These are phyloP conservation scores for Acyrthosiphon pisum DNA, from an alignment of 1,140 invertebrate species.

Conservation along the genomic window DNA sequence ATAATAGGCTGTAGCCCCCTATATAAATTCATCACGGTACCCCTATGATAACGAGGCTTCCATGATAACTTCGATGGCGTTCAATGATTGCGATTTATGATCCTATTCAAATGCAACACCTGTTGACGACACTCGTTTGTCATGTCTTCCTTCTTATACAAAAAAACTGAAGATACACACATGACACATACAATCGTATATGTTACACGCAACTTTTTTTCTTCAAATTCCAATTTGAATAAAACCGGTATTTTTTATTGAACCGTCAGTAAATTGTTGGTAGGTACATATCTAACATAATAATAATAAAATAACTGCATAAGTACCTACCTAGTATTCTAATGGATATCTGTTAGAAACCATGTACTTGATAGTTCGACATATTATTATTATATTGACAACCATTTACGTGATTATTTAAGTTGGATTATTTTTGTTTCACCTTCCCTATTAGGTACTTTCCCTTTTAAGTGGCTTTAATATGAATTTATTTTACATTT, in stretches of 20 bases:
- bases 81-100: slow-evolving; percentile 12
- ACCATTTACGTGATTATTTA: background rate
- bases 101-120: background rate
- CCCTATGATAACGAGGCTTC: background rate
- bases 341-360: slow-evolving; percentile 33
- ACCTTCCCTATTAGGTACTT: slow-evolving; percentile 21
- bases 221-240: slow-evolving; percentile 15
- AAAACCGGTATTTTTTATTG: slow-evolving; percentile 46
- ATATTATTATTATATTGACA: slow-evolving; percentile 8
- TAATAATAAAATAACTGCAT: background rate
- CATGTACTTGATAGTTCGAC: background rate
- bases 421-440: slow-evolving; percentile 6
- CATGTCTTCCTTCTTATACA: background rate
- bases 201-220: background rate
- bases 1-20: too few relatives aligned
- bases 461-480: slow-evolving; percentile 27
- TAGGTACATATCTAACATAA: background rate
- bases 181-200: background rate
- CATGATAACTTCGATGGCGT: background rate
- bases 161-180: background rate
- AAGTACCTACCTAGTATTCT: background rate
- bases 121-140: slow-evolving; percentile 11
- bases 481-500: slow-evolving; percentile 47
- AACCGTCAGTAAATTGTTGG: background rate
- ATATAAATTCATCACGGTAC: too few relatives aligned